Evolutionary conservation across 2,113 vertebrate genomes (phyloP), one percentile per base, ranked within the genome.

Genomic region (Seriola rivoliana): DNA sequence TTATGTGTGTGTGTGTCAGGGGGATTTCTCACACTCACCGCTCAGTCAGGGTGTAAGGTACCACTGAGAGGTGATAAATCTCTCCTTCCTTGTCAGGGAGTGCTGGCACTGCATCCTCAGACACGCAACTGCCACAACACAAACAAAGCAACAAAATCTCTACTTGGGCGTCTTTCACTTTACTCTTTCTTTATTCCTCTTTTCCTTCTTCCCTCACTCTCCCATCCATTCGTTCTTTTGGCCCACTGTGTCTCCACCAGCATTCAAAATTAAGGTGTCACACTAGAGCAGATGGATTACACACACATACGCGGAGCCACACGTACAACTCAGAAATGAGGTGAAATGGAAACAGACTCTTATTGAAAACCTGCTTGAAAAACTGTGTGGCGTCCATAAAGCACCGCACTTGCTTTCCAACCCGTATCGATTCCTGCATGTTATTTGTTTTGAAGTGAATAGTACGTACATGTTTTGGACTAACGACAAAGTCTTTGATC

Each of bases 211-310:
- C 60, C 75, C 75, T 81, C 81, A n/a, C 80, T 83, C 44, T 63
- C 57, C 70, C 67, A 59, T 78, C 75, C 71, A 84, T 84, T 75
- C 32, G 19, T 81, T 85, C 48, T 69, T 58, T 63, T 7, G 93
- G 95, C 95, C 95, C 95, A 96, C 97, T 96, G 96, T 96, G 96
- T 96, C 95, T 95, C 85, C 84, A 95, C 94, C 95, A 80, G 84
- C 88, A 67, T 82, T 85, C 75, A 84, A 85, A 88, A 98, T 97
- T 93, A 97, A 96, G 96, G 96, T 97, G 97, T 97, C 97, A 98
- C 84, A 96, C 95, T 91, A 91, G 94, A 95, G 95, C 95, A 94
- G 95, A 91, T 89, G 85, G 78, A 89, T 90, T 85, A 88, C 81
- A 75, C 81, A 82, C 83, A 78, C 46, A 85, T 32, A 63, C 84